These are phyloP conservation scores for Gastrophryne carolinensis DNA, from an alignment of 2,797 vertebrate species.

Conservation along the genomic window DNA sequence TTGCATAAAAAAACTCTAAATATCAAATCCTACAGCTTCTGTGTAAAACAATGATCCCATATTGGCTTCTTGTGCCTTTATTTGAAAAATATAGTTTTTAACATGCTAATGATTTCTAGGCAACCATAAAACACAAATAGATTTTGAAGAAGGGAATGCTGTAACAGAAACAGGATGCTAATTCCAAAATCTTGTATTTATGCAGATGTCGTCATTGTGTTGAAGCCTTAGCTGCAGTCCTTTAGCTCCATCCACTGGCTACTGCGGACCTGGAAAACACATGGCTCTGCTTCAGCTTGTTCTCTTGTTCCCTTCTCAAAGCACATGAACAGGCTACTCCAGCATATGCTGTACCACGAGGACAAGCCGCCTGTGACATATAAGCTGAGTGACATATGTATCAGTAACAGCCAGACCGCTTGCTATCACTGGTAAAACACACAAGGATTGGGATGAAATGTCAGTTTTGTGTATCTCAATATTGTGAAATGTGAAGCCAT, in stretches of 20 bases:
- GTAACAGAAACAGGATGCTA: slow-evolving; percentile 43
- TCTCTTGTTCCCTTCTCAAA: neutral
- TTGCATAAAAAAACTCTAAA: too few species aligned
- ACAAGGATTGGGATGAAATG: neutral
- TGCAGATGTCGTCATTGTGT: slow-evolving; percentile 25
- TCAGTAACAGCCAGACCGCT: neutral
- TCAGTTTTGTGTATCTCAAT: neutral
- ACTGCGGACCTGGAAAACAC: slow-evolving; percentile 34
- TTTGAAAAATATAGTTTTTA: too few species aligned
- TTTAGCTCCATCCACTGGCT: slow-evolving; percentile 67
- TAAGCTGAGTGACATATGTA: neutral
- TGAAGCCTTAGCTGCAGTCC: slow-evolving; percentile 42
- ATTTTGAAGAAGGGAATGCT: slow-evolving; percentile 48
- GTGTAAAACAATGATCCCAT: too few species aligned
- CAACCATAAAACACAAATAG: slow-evolving; percentile 24
- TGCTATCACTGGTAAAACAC: neutral
- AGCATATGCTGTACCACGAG: neutral
- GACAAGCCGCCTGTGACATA: neutral
- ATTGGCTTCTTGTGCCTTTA: too few species aligned
- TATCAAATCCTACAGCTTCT: too few species aligned
- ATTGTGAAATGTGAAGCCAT: neutral
- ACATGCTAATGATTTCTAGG: slow-evolving; percentile 46
- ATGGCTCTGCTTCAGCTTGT: neutral
- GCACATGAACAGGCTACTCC: neutral
- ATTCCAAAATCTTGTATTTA: slow-evolving; percentile 38